These are phyloP conservation scores for Drosophila nr. perissopoda DNA, from an alignment of 2,888 invertebrate species.

Conservation along the genomic window DNA sequence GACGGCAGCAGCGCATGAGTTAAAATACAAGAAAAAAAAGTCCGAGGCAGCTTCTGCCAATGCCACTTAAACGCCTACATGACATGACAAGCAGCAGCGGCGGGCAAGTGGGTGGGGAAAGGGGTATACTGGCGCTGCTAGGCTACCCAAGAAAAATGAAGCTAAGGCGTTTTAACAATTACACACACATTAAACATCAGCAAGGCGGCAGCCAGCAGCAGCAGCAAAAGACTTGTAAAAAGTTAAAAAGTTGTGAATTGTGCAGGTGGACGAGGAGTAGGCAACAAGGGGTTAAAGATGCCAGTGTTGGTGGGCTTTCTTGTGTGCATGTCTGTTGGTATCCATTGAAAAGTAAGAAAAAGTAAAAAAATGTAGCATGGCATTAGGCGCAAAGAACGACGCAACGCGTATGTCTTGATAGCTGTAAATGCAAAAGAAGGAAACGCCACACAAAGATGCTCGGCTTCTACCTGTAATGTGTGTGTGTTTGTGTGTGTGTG, in stretches of 20 bases:
- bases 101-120: not conserved
- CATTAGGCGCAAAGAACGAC: conserved; percentile 60
- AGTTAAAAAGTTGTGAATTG: conserved; percentile 35
- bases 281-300: conserved; percentile 32
- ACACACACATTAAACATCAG: conserved; percentile 79
- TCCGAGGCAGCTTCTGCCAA: conserved; percentile 32
- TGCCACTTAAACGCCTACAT: conserved; percentile 69
- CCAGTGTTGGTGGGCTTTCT: conserved; percentile 12
- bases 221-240: conserved; percentile 38
- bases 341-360: conserved; percentile 34
- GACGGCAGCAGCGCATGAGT: not conserved
- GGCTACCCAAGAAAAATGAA: conserved; percentile 29
- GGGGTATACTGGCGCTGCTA: conserved; percentile 7
- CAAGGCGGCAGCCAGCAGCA: not conserved
- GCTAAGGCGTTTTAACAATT: conserved; percentile 76
- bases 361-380: conserved; percentile 43
- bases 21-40: not conserved
- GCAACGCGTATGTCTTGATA: conserved; percentile 46
- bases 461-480: too few relatives aligned
- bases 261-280: conserved; percentile 14
- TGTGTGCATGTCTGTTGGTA: conserved; percentile 22
- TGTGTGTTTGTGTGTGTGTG: not conserved
- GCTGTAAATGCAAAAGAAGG: conserved; percentile 22
- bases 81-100: conserved; percentile 53
- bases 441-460: conserved; percentile 6